Conservation (phyloP, 2,113 vertebrate species). For the Paracanthobrama guichenoti region DNA sequence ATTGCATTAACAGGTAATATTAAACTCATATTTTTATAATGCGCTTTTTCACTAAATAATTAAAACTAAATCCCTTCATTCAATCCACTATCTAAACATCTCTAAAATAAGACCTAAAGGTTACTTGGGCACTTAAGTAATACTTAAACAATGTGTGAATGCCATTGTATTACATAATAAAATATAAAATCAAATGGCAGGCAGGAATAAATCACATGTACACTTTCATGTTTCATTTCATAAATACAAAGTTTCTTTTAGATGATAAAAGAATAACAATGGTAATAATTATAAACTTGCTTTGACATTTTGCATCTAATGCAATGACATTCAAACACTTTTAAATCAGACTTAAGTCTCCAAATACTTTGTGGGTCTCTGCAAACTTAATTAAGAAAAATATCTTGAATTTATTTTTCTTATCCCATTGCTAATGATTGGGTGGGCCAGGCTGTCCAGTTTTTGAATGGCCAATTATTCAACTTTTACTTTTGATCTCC, state of each 20-base stretch:
- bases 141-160: neutral
- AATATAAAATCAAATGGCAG: neutral
- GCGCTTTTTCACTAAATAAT: neutral
- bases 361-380: neutral
- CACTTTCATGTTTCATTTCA: neutral
- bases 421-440: neutral
- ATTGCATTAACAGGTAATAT: neutral
- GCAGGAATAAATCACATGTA: neutral
- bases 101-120: neutral
- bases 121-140: neutral
- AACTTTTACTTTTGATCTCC: neutral
- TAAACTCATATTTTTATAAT: neutral
- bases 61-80: neutral
- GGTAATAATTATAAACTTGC: too few relatives aligned
- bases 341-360: neutral
- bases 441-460: neutral
- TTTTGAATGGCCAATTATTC: neutral
- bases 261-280: too few relatives aligned
- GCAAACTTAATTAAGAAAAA: neutral
- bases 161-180: neutral
- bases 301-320: neutral
- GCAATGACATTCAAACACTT: neutral
- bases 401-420: neutral
- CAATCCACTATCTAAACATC: neutral
- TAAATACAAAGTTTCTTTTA: too few relatives aligned